Evolutionary conservation across 2,888 invertebrate species (phyloP).

Genomic region (Nephrotoma appendiculata): DNA sequence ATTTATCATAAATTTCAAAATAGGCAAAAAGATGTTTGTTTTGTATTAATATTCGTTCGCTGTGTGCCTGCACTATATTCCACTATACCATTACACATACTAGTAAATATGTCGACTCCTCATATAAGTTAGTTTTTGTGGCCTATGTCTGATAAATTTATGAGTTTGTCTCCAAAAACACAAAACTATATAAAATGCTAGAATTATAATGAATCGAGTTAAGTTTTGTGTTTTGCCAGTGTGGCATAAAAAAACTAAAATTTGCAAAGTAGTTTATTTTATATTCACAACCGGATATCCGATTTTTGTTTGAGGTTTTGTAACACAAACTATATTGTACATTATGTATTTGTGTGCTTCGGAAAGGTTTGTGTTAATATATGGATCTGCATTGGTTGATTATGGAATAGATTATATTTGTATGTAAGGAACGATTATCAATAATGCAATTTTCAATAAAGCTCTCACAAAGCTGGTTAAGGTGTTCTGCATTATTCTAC

Average conservation of each 20-base stretch:
- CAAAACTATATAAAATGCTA: neutral
- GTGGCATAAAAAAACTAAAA: neutral
- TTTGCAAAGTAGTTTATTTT: neutral
- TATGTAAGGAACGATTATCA: too few relatives aligned
- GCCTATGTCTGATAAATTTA: neutral
- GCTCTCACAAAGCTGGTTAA: too few relatives aligned
- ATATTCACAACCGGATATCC: neutral
- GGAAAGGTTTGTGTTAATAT: neutral
- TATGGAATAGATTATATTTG: too few relatives aligned
- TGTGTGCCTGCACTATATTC: neutral
- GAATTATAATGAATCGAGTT: neutral
- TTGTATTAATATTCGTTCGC: neutral
- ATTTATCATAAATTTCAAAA: neutral
- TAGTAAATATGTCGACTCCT: neutral
- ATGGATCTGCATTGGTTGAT: neutral
- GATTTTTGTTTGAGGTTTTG: neutral
- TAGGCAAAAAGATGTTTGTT: neutral
- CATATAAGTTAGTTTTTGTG: neutral
- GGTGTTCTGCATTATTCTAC: too few relatives aligned
- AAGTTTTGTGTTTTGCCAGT: neutral
- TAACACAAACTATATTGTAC: neutral
- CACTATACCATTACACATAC: neutral
- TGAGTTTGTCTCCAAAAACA: neutral
- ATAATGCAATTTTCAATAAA: too few relatives aligned
- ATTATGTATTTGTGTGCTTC: neutral